These are phyloP conservation scores for Seriola quinqueradiata DNA, from an alignment of 2,113 vertebrate species.

Conservation along the genomic window DNA sequence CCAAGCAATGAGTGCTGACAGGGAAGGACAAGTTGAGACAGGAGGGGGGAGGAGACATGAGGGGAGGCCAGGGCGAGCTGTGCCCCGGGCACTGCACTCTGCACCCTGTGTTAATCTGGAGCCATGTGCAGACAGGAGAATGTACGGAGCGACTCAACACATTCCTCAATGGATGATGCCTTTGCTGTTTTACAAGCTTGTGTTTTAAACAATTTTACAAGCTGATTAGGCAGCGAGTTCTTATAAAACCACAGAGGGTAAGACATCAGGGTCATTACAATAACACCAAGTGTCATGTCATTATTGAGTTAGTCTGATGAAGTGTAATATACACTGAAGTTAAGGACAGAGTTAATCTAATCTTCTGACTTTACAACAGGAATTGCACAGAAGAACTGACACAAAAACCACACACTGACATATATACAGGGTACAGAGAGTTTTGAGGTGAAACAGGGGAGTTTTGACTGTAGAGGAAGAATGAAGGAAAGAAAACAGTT, in stretches of 20 bases:
- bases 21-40: slow-evolving; percentile 70
- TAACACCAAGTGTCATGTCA: slow-evolving; percentile 3
- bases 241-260: neutral
- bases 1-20: slow-evolving; percentile 61
- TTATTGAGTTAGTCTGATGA: slow-evolving; percentile 7
- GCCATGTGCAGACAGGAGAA: slow-evolving; percentile 42
- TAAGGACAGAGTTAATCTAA: slow-evolving; percentile 2
- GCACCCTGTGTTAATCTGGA: slow-evolving; percentile 53
- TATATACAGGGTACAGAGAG: slow-evolving; percentile 9
- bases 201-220: neutral
- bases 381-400: no score
- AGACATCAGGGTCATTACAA: slow-evolving; percentile 12
- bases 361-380: slow-evolving; percentile 21
- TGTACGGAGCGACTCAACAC: slow-evolving; percentile 3
- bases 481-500: neutral
- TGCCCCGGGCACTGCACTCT: slow-evolving; percentile 48
- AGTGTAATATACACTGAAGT: neutral
- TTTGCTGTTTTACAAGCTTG: neutral
- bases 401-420: neutral
- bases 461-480: neutral
- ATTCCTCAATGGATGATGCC: slow-evolving; percentile 32
- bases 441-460: neutral
- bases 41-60: slow-evolving; percentile 31
- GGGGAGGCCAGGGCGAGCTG: slow-evolving; percentile 39
- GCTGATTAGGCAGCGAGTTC: neutral